These are phyloP conservation scores for Zoanthus solanderi DNA, from an alignment of 92 coral and sea anemone genomes.

Conservation along the genomic window DNA sequence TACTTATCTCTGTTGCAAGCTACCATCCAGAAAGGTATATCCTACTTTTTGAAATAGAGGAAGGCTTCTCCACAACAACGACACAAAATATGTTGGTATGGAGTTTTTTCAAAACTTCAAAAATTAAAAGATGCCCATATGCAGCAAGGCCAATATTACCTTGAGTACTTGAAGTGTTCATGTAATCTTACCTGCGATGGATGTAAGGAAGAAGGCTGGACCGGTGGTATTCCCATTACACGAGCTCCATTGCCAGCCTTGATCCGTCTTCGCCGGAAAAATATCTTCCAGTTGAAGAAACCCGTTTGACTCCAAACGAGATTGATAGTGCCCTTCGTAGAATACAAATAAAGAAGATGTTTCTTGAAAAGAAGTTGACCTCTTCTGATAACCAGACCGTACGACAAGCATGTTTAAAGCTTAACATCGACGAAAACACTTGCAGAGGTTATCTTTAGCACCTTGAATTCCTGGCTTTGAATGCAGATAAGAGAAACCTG, in stretches of 20 bases:
- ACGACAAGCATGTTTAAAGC: conserved; percentile 40
- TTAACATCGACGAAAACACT: conserved; percentile 40
- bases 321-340: conserved; percentile 55
- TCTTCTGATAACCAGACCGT: conserved; percentile 52
- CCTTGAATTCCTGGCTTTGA: conserved; percentile 14
- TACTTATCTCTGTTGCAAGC: too few species aligned
- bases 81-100: too few species aligned
- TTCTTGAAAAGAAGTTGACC: not conserved
- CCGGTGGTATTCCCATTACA: conserved; percentile 24
- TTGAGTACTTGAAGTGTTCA: too few species aligned
- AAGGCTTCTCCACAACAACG: too few species aligned
- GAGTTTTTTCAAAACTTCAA: too few species aligned
- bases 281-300: conserved; percentile 56
- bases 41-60: too few species aligned
- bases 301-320: conserved; percentile 54
- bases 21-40: too few species aligned
- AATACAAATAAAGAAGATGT: conserved; percentile 17
- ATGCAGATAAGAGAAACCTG: too few species aligned
- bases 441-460: conserved; percentile 39
- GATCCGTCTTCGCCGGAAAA: conserved; percentile 52
- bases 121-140: too few species aligned
- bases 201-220: conserved; percentile 44
- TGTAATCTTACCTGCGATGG: not conserved
- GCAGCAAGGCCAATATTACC: too few species aligned
- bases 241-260: conserved; percentile 45